These are phyloP conservation scores for Turnix velox DNA, from an alignment of 2,113 vertebrate species.

Conservation along the genomic window DNA sequence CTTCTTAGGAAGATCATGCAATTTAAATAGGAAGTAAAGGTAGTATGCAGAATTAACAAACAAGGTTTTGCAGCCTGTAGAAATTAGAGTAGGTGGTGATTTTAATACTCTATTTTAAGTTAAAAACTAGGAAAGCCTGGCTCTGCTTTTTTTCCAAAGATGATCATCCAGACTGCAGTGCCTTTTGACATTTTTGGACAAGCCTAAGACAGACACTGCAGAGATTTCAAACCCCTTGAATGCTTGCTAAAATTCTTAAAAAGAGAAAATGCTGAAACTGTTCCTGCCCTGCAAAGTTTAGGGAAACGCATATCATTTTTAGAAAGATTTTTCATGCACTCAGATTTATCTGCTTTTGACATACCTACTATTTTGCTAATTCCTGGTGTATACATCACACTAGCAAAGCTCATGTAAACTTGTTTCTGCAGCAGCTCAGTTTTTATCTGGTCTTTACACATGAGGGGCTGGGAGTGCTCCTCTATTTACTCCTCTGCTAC, in stretches of 20 bases:
- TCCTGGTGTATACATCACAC: neutral
- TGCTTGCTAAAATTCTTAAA: neutral
- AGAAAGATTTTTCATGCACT: neutral
- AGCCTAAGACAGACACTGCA: neutral
- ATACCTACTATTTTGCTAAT: neutral
- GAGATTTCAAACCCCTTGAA: neutral
- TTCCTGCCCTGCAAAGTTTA: neutral
- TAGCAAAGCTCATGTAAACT: neutral
- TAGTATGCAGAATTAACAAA: neutral
- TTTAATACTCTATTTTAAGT: neutral
- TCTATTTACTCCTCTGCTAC: constrained; percentile 11
- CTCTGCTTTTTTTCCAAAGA: neutral
- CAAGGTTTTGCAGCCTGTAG: neutral
- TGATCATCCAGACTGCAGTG: neutral
- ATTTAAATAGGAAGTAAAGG: neutral
- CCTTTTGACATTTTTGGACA: neutral
- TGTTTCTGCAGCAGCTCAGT: neutral
- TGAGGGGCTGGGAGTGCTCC: neutral
- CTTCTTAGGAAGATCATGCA: neutral
- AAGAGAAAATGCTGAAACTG: neutral
- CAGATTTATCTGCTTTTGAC: neutral
- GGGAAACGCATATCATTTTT: neutral
- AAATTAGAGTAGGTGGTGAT: neutral
- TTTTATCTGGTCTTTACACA: constrained; percentile 2
- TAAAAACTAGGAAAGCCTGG: neutral